Evolutionary conservation across 2,113 vertebrate species (phyloP).

Genomic region (Ancistrus triradiatus): DNA sequence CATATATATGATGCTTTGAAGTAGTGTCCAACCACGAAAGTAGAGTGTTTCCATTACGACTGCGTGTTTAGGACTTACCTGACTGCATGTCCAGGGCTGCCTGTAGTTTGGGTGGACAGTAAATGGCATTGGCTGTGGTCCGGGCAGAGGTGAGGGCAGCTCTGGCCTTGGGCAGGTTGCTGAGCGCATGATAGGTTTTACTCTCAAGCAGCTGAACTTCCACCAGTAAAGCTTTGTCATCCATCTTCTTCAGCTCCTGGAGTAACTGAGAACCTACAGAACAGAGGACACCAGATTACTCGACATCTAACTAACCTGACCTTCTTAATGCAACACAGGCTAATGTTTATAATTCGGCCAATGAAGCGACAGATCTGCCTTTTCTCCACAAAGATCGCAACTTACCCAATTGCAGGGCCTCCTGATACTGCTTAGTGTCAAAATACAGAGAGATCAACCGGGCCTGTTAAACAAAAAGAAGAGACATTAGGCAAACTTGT

Average conservation of each 20-base stretch:
- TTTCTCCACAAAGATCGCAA: too few species aligned
- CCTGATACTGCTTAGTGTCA: slow-evolving; percentile 96
- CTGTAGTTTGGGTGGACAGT: slow-evolving; percentile 97
- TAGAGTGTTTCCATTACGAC: too few species aligned
- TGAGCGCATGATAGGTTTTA: slow-evolving; percentile 97
- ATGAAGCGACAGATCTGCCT: too few species aligned
- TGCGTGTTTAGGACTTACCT: slow-evolving; percentile 65
- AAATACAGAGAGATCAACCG: slow-evolving; percentile 96
- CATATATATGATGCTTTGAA: too few species aligned
- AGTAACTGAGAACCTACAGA: slow-evolving; percentile 86
- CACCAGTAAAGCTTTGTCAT: slow-evolving; percentile 97
- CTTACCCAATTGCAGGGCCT: slow-evolving; percentile 92
- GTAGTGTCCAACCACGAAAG: too few species aligned
- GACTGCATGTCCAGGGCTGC: slow-evolving; percentile 98
- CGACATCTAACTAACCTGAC: too few species aligned
- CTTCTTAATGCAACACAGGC: too few species aligned
- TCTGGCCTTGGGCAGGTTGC: slow-evolving; percentile 95
- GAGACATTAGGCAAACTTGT: neutral
- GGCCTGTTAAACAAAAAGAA: slow-evolving; percentile 66
- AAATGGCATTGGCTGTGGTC: slow-evolving; percentile 97
- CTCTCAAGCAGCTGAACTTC: slow-evolving; percentile 97
- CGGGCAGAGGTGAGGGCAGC: slow-evolving; percentile 96
- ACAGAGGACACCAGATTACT: neutral
- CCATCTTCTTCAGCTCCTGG: slow-evolving; percentile 97
- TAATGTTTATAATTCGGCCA: too few species aligned